Percentiles rank a stretch among this genome's conserved stretches.
Conservation (phyloP, 2,113 vertebrate genomes). For the Myrmophylax atrothorax region DNA sequence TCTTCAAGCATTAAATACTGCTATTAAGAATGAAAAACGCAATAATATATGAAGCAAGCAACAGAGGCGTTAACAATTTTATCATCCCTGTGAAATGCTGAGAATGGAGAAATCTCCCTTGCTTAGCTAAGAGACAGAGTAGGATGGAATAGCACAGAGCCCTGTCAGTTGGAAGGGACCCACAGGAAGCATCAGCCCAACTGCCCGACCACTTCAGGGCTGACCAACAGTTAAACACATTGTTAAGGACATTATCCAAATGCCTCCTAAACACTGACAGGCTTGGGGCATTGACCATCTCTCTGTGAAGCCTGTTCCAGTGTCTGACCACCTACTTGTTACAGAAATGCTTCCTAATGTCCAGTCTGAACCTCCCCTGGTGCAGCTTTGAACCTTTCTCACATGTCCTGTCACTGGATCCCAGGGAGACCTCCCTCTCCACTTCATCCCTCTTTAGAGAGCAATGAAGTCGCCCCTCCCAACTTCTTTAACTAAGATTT, state of each 20-base stretch:
- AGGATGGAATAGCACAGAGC: background rate
- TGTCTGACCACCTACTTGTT: background rate
- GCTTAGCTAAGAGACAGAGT: background rate
- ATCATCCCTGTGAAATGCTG: background rate
- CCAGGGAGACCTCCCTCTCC: background rate
- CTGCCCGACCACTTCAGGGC: background rate
- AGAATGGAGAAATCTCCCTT: background rate
- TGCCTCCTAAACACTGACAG: background rate
- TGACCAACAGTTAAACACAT: background rate
- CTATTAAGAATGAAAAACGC: background rate
- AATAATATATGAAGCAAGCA: background rate
- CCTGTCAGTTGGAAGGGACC: background rate
- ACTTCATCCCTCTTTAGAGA: background rate
- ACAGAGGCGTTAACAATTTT: background rate
- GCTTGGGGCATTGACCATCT: rapidly evolving
- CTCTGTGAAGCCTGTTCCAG: background rate
- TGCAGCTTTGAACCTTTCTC: background rate
- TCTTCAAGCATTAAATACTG: background rate
- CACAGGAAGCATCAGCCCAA: background rate
- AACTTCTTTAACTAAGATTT: background rate
- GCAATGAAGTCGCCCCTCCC: background rate
- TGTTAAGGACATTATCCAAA: background rate
- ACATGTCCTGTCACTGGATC: background rate
- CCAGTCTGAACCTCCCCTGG: background rate
- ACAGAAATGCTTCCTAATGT: background rate